phyloP scores from a whole-genome alignment of 2,888 invertebrate genomes.

The Napeogenes inachia region DNA sequence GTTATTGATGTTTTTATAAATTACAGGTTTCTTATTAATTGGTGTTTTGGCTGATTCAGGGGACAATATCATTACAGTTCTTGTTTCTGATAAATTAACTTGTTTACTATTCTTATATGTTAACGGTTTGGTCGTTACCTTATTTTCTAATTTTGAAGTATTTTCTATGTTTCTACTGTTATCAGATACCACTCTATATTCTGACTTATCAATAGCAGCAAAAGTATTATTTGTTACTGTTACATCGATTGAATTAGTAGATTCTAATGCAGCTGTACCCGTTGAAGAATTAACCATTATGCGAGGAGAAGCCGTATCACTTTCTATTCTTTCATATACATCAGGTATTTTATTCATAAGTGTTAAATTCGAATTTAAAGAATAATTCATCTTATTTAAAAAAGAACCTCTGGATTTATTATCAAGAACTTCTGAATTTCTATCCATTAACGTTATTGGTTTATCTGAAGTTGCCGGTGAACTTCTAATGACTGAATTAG shows the following conservation, averaged over 20 bases:
- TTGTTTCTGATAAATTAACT: no score
- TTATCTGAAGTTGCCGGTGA: neutral
- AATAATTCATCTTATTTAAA: no score
- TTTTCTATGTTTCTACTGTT: neutral
- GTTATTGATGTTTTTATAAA: no score
- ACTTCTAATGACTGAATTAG: neutral
- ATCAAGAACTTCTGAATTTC: no score
- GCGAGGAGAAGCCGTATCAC: neutral
- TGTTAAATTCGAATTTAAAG: neutral
- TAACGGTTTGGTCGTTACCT: neutral
- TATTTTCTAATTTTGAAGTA: neutral
- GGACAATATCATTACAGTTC: no score
- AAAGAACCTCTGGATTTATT: no score
- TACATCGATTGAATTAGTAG: neutral
- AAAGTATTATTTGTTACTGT: neutral
- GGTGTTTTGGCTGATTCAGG: no score
- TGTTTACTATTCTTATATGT: neutral
- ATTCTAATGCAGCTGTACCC: neutral
- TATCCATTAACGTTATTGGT: neutral
- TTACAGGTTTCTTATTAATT: no score
- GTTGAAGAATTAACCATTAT: neutral
- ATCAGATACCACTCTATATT: neutral
- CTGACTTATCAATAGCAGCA: neutral
- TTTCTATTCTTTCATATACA: neutral
- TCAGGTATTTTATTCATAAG: neutral